Base-by-base conservation (phyloP, 1,140 invertebrate genomes). In the Drosophila auraria region DNA sequence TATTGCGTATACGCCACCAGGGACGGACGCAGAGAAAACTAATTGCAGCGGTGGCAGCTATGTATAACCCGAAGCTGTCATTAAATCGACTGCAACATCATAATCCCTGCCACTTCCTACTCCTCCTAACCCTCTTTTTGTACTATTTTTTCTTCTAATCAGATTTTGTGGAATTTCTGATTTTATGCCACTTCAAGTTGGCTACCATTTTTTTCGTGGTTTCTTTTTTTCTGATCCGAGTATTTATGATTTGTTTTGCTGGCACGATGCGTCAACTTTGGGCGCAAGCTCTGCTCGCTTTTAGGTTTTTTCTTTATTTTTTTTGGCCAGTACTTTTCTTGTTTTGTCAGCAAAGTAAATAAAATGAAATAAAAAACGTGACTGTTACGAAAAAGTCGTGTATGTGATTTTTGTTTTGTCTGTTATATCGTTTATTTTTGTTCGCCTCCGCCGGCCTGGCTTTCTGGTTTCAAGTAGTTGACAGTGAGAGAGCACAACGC, bases 351-450 rank as follows among this genome's bases (percentile, higher is more conserved):
- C 82, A 82, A 77, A 87, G 79, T 66, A 87, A 87, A 87, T 76
- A 86, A 78, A 86, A 78, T 81, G 75, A 72, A 77, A 72, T 66
- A 64, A 89, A 84, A 89, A 89, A 90, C 86, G 86, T 89, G 84
- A 89, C 84, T 89, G 78, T 81, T 84, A 73, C 76, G 78, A 82
- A 84, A 87, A 90, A 89, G 70, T 90, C 86, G 86, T 89, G 86
- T 84, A 90, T 89, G 69, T 90, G 73, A 79, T 87, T 82, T 78
- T 78, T 60, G 47, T 74, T 72, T 50, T 59, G 42, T 71, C 71
- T 73, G 69, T 73, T 74, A 74, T 74, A 49, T 51, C 30, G 54
- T 53, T 84, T 75, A 51, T 71, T 79, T 83, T 63, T 61, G 45
- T 51, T 49, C 54, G 36, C 53, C 53, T 38, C 36, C 45, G 60